Percentiles rank a stretch among this genome's conserved stretches.
Evolutionary conservation across 1,140 invertebrate species (phyloP).

Genomic region (Bombus sylvicola): DNA sequence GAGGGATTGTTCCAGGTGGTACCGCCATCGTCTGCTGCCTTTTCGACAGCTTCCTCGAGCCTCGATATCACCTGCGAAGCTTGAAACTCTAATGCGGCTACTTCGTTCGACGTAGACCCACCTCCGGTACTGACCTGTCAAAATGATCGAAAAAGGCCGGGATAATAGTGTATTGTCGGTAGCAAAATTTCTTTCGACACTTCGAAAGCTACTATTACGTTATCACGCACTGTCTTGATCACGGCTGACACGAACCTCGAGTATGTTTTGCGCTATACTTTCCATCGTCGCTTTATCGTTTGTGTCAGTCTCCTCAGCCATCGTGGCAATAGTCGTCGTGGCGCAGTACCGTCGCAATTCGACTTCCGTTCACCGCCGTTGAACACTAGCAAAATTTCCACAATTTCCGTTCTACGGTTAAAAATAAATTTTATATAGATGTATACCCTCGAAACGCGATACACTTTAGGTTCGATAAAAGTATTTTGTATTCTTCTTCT

Average conservation of each 20-base stretch:
- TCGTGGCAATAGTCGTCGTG: slow-evolving; percentile 81
- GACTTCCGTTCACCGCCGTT: neutral
- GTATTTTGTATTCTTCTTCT: neutral
- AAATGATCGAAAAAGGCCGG: slow-evolving; percentile 68
- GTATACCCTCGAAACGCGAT: neutral
- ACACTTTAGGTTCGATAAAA: neutral
- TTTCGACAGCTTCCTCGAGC: slow-evolving; percentile 85
- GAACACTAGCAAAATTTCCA: slow-evolving; percentile 14
- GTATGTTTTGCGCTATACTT: slow-evolving; percentile 72
- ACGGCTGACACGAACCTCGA: slow-evolving; percentile 74
- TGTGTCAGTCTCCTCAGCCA: slow-evolving; percentile 79
- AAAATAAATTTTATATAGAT: neutral
- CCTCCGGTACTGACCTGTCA: slow-evolving; percentile 80
- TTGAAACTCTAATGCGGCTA: slow-evolving; percentile 86
- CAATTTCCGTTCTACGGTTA: no score
- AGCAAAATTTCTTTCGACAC: neutral
- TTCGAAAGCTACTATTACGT: slow-evolving; percentile 77
- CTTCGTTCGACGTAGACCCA: slow-evolving; percentile 63
- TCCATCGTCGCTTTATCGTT: slow-evolving; percentile 78
- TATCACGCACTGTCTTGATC: slow-evolving; percentile 62
- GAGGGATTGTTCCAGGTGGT: slow-evolving; percentile 80
- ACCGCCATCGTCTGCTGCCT: slow-evolving; percentile 81
- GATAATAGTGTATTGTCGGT: slow-evolving; percentile 16
- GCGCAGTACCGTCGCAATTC: slow-evolving; percentile 61
- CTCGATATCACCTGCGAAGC: slow-evolving; percentile 86